Evolutionary conservation across 2,888 invertebrate species (phyloP).

Genomic region (Leptinotarsa juncta): DNA sequence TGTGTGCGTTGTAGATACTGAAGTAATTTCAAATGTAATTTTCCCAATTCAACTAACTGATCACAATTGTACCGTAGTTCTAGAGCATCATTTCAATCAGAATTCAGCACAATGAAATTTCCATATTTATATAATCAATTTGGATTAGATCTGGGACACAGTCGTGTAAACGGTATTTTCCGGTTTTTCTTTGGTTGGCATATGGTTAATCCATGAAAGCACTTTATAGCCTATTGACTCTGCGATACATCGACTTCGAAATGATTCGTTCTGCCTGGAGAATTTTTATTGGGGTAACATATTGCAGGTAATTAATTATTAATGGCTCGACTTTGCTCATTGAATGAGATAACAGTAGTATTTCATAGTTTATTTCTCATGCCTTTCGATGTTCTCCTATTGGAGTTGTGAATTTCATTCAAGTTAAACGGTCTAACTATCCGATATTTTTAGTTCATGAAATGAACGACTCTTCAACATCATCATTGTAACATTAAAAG

Average conservation of each 20-base stretch:
- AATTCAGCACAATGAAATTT: not conserved
- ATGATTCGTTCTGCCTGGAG: not conserved
- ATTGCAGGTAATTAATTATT: conserved; percentile 28
- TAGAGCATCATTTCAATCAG: not conserved
- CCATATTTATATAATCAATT: not conserved
- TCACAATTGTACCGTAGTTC: not conserved
- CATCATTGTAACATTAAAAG: too few relatives aligned
- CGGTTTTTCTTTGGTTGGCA: conserved; percentile 25
- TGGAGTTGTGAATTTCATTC: not conserved
- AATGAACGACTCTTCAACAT: too few relatives aligned
- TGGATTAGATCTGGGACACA: conserved; percentile 19
- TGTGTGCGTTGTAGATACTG: too few relatives aligned
- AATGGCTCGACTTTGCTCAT: not conserved
- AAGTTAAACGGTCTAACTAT: too few relatives aligned
- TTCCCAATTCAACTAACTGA: not conserved
- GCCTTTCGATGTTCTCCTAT: not conserved
- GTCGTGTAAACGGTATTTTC: conserved; percentile 24
- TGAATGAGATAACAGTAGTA: not conserved
- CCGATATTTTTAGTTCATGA: too few relatives aligned
- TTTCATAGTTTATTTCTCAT: not conserved
- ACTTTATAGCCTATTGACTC: conserved; percentile 31
- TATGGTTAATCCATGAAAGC: conserved; percentile 19
- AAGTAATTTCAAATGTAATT: too few relatives aligned
- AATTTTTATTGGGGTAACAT: conserved; percentile 30
- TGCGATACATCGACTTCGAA: conserved; percentile 25